These are phyloP conservation scores for Bubalus kerabau DNA, from an alignment of 2,113 vertebrate genomes.

Conservation along the genomic window DNA sequence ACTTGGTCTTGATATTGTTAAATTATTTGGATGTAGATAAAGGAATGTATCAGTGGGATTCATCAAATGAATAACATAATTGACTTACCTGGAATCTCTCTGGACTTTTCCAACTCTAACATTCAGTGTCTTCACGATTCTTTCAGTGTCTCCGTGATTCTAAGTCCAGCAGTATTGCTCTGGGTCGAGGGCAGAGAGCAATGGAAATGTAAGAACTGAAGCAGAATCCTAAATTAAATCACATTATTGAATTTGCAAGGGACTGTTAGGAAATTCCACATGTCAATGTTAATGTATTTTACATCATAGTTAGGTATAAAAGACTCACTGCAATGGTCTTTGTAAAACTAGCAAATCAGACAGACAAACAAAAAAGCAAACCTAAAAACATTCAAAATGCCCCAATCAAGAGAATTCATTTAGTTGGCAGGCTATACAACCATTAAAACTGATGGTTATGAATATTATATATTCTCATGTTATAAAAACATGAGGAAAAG, in stretches of 20 bases:
- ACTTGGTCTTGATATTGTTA: background rate
- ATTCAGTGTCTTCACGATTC: background rate
- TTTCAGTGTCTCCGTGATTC: background rate
- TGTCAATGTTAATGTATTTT: background rate
- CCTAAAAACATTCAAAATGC: background rate
- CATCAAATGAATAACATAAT: background rate
- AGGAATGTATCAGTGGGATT: background rate
- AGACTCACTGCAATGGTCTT: background rate
- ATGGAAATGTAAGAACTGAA: background rate
- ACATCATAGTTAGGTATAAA: background rate
- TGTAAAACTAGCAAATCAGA: conserved; percentile 12
- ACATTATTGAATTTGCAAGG: background rate
- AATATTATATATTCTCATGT: background rate
- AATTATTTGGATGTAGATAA: background rate
- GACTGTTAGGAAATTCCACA: background rate
- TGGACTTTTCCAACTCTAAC: background rate
- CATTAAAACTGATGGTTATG: background rate
- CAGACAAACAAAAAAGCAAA: background rate
- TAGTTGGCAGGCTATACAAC: background rate
- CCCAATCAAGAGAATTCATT: background rate
- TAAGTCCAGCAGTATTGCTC: background rate
- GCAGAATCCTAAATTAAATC: conserved; percentile 9
- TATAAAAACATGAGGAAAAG: background rate
- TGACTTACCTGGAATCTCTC: background rate
- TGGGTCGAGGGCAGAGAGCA: background rate